phyloP scores from a whole-genome alignment of 2,888 invertebrate species.

The Ichneumoninae sp. region DNA sequence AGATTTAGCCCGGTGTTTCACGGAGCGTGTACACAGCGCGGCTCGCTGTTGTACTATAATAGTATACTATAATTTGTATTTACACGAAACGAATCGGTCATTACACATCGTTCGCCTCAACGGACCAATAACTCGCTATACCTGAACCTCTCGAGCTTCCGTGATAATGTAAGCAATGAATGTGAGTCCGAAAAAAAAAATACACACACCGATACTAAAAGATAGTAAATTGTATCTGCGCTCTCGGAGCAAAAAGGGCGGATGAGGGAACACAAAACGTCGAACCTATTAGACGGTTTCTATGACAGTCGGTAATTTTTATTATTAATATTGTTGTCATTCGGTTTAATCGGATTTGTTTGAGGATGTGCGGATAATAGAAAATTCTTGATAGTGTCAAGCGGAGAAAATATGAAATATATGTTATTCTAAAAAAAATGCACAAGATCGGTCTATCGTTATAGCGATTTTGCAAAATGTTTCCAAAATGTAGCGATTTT shows the following conservation, averaged over 20 bases:
- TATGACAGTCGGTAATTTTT: neutral
- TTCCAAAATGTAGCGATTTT: too few species aligned
- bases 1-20: conserved; percentile 53
- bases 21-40: conserved; percentile 34
- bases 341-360: too few species aligned
- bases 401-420: neutral
- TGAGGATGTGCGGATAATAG: too few species aligned
- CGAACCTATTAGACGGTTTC: neutral
- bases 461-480: too few species aligned
- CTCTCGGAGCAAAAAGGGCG: neutral
- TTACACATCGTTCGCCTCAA: conserved; percentile 38
- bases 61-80: conserved; percentile 56
- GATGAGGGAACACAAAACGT: neutral
- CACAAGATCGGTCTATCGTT: too few species aligned
- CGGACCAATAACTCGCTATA: conserved; percentile 24
- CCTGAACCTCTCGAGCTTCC: conserved; percentile 30
- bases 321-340: neutral
- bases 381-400: neutral
- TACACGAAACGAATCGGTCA: conserved; percentile 55
- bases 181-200: conserved; percentile 1
- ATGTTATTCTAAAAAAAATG: too few species aligned
- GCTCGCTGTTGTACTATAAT: conserved; percentile 19
- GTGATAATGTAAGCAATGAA: conserved; percentile 19
- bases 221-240: neutral
- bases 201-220: neutral